Conservation (phyloP, 2,797 vertebrate genomes). For the Furcifer pardalis region DNA sequence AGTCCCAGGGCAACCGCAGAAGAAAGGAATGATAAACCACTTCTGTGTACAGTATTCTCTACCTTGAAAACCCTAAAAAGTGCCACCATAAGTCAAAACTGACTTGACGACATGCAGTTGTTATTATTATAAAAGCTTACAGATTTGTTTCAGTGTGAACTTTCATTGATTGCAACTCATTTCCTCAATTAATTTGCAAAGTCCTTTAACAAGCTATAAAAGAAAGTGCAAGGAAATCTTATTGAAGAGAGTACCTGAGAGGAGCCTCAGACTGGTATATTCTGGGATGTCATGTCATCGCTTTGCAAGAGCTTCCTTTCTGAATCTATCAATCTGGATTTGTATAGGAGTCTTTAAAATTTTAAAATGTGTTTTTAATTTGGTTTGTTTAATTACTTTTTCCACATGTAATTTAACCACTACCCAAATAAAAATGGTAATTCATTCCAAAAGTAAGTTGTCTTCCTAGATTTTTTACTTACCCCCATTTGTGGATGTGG, state of each 20-base stretch:
- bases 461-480: not conserved
- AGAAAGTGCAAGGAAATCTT: not conserved
- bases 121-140: too few relatives aligned
- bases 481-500: not conserved
- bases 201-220: not conserved
- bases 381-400: not conserved
- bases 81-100: too few relatives aligned
- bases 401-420: not conserved
- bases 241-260: not conserved
- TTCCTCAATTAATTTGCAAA: not conserved
- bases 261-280: not conserved
- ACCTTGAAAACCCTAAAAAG: too few relatives aligned
- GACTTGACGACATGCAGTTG: too few relatives aligned
- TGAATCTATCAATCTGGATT: not conserved
- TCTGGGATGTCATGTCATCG: not conserved
- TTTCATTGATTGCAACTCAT: too few relatives aligned
- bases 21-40: too few relatives aligned
- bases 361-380: not conserved
- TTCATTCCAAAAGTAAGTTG: not conserved
- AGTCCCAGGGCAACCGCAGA: too few relatives aligned
- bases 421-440: not conserved
- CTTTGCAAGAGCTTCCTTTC: not conserved
- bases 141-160: too few relatives aligned
- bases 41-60: too few relatives aligned
- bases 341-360: not conserved